phyloP scores from a whole-genome alignment of 2,797 vertebrate species.

The Alauda arvensis region DNA sequence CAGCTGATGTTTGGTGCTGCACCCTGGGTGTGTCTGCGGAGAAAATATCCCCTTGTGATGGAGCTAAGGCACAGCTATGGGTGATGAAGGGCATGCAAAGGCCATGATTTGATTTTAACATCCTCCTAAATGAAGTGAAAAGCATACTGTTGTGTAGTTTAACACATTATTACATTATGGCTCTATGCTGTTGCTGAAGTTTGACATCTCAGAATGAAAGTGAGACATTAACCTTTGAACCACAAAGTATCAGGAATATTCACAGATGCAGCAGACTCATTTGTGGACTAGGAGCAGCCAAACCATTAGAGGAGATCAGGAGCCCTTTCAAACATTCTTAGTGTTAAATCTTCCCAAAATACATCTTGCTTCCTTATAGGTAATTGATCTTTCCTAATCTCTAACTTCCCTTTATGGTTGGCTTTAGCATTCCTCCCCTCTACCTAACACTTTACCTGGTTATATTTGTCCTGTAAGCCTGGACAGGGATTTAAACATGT shows the following conservation, averaged over 20 bases:
- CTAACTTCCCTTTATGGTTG: background rate
- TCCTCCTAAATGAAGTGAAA: background rate
- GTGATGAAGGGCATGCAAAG: accelerated
- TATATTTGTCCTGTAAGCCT: background rate
- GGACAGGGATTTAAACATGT: background rate
- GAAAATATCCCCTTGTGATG: background rate
- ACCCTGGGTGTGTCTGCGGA: background rate
- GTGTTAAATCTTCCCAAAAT: background rate
- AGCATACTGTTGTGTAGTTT: background rate
- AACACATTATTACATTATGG: background rate
- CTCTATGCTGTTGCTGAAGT: background rate
- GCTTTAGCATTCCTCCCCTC: background rate
- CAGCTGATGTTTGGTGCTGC: background rate
- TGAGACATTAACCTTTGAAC: background rate
- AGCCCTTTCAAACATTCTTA: background rate
- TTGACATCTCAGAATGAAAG: background rate
- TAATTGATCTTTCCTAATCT: background rate
- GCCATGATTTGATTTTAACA: background rate
- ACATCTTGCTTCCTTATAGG: background rate
- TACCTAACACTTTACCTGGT: background rate
- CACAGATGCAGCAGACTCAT: background rate
- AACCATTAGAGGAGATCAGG: background rate
- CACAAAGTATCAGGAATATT: background rate
- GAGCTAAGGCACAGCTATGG: background rate
- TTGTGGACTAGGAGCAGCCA: background rate